Evolutionary conservation across 2,888 invertebrate species (phyloP).

Genomic region (Melanchra persicariae): DNA sequence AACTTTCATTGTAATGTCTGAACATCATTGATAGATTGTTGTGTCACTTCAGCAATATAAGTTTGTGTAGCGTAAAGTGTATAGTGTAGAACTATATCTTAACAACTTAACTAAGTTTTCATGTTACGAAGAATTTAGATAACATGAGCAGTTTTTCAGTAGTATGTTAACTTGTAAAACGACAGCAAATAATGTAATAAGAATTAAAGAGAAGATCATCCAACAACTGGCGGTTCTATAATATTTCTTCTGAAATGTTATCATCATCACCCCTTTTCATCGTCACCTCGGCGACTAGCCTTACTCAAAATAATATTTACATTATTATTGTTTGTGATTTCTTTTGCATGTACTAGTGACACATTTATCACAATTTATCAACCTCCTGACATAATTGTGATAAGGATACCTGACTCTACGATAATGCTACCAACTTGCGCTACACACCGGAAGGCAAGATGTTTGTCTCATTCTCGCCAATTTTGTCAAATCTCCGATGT

Average conservation of each 20-base stretch:
- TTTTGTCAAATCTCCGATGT: not conserved
- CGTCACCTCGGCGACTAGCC: conserved; percentile 1
- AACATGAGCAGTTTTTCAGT: no score
- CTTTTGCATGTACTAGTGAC: conserved; percentile 53
- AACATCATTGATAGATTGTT: not conserved
- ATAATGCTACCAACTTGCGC: conserved; percentile 25
- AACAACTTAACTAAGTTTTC: no score
- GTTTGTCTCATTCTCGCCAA: not conserved
- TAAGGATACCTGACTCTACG: conserved; percentile 45
- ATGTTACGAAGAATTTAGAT: no score
- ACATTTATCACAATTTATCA: conserved; percentile 66
- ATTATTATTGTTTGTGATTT: conserved; percentile 43
- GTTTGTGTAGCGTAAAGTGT: not conserved
- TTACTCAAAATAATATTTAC: conserved; percentile 42
- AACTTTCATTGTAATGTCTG: no score
- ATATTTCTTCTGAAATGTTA: not conserved
- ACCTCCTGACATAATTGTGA: conserved; percentile 64
- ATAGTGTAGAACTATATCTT: no score
- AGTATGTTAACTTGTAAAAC: not conserved
- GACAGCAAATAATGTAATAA: not conserved
- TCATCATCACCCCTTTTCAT: not conserved
- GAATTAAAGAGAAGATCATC: not conserved
- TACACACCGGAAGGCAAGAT: conserved; percentile 29
- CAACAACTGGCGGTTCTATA: not conserved
- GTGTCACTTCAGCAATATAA: not conserved